Evolutionary conservation across 1,140 invertebrate species (phyloP).

Genomic region (Odontomachus brunneus): DNA sequence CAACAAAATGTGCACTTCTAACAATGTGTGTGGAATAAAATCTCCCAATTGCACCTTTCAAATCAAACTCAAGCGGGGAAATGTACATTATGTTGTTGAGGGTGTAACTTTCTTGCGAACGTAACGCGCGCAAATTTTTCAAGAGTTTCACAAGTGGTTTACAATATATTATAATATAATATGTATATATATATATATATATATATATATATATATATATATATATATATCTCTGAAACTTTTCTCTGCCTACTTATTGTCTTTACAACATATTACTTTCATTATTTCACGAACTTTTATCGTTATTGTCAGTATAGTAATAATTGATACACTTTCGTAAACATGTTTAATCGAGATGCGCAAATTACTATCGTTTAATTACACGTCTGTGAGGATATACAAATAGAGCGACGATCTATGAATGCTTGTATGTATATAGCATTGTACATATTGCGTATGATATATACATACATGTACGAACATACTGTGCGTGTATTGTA

Average conservation of each 20-base stretch:
- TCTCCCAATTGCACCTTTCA: background rate
- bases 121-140: background rate
- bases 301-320: conserved; percentile 83
- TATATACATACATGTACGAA: conserved; percentile 42
- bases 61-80: background rate
- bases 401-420: conserved; percentile 59
- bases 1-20: background rate
- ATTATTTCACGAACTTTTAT: conserved; percentile 70
- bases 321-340: conserved; percentile 79
- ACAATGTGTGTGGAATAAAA: background rate
- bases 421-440: conserved; percentile 55
- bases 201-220: conserved; percentile 3
- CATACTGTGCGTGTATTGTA: conserved; percentile 29
- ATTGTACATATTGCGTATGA: too few species aligned
- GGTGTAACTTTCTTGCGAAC: background rate
- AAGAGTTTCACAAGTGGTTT: conserved; percentile 43
- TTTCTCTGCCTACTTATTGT: conserved; percentile 76
- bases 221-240: conserved; percentile 28
- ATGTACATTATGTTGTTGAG: conserved; percentile 7
- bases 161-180: background rate
- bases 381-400: conserved; percentile 69
- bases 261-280: conserved; percentile 80
- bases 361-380: conserved; percentile 51
- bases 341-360: conserved; percentile 40
- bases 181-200: conserved; percentile 31